Base-by-base conservation (phyloP, 2,797 vertebrate genomes). In the Xenentodon cancila region DNA sequence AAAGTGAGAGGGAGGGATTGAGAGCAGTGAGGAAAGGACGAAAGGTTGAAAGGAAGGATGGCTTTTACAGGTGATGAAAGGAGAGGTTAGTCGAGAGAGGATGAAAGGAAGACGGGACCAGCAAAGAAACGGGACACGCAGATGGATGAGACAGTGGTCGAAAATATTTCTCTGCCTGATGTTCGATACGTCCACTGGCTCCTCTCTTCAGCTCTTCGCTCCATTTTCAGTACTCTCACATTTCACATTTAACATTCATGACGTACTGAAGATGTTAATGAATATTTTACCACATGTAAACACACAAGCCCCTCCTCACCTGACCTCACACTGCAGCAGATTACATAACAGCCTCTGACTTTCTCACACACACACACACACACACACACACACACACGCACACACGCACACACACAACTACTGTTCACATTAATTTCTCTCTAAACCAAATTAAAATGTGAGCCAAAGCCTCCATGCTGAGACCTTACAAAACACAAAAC, bases 241-340 rank as follows among this genome's bases (percentile, higher is more conserved):
- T 75, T 72, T 79, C 68, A 0, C 34, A 50, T 82, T 88, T 85
- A 88, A 86, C 77, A 86, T 88, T 88, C 75, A 85, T 65, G 61
- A 81, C 50, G 66, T 68, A 62, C 80, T 79, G 54, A 64, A 84
- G 79, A 79, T 49, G 37, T 22, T n/a, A 32, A 40, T 75, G 47
- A 75, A 75, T 70, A 34, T 61, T 61, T 70, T 16, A 75, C 48
- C 4, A 5, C 7, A 4, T 48, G 50, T 54, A 62, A 66, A 67
- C 46, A 64, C 54, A 72, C 9, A 48, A 21, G 44, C 60, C 56
- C 61, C 75, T 67, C 73, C 56, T 68, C 68, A 75, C 63, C 76
- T 81, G 69, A 73, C 75, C 79, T 70, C 71, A 75, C 65, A 66
- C 73, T 76, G 84, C 78, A 77, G 83, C 43, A 73, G 4, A 69